Evolutionary conservation across 2,888 invertebrate genomes (phyloP).

Genomic region (Hermaeophaga mercurialis): DNA sequence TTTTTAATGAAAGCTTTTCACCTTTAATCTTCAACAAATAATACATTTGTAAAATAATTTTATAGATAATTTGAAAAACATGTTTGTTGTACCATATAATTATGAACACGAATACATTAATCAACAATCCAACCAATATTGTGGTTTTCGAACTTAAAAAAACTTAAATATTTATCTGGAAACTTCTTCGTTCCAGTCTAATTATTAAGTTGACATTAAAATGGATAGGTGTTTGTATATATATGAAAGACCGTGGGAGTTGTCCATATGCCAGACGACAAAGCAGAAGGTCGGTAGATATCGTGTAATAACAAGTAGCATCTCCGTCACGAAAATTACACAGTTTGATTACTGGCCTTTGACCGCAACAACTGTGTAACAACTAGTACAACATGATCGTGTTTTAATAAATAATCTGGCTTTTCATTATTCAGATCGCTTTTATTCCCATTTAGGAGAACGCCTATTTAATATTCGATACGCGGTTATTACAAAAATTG

Average conservation of each 20-base stretch:
- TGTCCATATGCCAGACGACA: slow-evolving; percentile 33
- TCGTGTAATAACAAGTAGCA: slow-evolving; percentile 35
- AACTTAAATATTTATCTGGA: slow-evolving; percentile 12
- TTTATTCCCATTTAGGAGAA: slow-evolving; percentile 27
- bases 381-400: slow-evolving; percentile 45
- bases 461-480: slow-evolving; percentile 23
- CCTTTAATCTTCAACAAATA: no score
- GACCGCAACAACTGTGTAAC: slow-evolving; percentile 49
- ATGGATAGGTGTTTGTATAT: slow-evolving; percentile 41
- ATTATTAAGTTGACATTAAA: slow-evolving; percentile 36
- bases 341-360: slow-evolving; percentile 47
- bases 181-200: slow-evolving; percentile 15
- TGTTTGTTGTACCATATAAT: no score
- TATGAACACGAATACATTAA: neutral
- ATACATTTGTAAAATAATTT: no score
- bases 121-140: neutral
- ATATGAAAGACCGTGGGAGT: slow-evolving; percentile 37
- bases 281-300: slow-evolving; percentile 25
- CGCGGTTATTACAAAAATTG: slow-evolving; percentile 30
- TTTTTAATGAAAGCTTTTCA: no score
- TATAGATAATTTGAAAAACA: no score
- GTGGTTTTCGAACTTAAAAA: neutral
- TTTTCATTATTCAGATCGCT: slow-evolving; percentile 31
- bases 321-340: slow-evolving; percentile 42
- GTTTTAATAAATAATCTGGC: slow-evolving; percentile 39